Conservation (phyloP, 2,797 vertebrate species). For the Knipowitschia caucasica region DNA sequence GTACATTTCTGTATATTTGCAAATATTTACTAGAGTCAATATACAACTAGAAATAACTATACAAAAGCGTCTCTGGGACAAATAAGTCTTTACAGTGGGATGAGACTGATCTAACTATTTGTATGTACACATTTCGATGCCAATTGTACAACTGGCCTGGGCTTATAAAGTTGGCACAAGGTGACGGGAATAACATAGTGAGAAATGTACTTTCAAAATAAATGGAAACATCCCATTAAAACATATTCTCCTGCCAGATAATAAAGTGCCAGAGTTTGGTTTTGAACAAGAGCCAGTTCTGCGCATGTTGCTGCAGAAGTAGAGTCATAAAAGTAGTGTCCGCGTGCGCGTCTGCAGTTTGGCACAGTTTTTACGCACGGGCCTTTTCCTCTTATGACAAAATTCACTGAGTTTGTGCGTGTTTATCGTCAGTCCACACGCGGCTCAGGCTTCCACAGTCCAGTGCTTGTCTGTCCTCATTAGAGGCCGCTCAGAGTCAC, state of each 20-base stretch:
- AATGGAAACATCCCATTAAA: conserved; percentile 29
- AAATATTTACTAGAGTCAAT: conserved; percentile 99
- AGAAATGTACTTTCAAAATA: conserved; percentile 48
- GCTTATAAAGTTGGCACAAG: conserved; percentile 54
- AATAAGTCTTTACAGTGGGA: conserved; percentile 87
- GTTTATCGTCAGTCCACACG: conserved; percentile 47
- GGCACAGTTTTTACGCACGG: conserved; percentile 42
- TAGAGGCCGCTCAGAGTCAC: conserved; percentile 79
- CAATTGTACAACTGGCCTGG: conserved; percentile 49
- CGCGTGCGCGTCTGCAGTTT: conserved; percentile 35
- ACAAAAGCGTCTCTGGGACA: conserved; percentile 97
- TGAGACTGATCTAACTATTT: conserved; percentile 85
- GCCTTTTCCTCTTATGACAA: conserved; percentile 42
- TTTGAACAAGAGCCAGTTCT: conserved; percentile 58
- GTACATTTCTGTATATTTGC: conserved; percentile 95
- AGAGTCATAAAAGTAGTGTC: conserved; percentile 26
- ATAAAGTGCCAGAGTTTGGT: conserved; percentile 86
- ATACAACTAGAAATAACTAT: conserved; percentile 99
- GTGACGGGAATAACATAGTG: conserved; percentile 55
- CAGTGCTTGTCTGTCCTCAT: conserved; percentile 62
- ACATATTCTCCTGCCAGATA: conserved; percentile 61
- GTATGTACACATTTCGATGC: conserved; percentile 79
- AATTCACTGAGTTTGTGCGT: conserved; percentile 32
- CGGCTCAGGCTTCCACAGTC: conserved; percentile 27
- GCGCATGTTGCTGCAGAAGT: conserved; percentile 31